Base-by-base conservation (phyloP, 1,140 invertebrate genomes). In the Drosophila micromelanica region DNA sequence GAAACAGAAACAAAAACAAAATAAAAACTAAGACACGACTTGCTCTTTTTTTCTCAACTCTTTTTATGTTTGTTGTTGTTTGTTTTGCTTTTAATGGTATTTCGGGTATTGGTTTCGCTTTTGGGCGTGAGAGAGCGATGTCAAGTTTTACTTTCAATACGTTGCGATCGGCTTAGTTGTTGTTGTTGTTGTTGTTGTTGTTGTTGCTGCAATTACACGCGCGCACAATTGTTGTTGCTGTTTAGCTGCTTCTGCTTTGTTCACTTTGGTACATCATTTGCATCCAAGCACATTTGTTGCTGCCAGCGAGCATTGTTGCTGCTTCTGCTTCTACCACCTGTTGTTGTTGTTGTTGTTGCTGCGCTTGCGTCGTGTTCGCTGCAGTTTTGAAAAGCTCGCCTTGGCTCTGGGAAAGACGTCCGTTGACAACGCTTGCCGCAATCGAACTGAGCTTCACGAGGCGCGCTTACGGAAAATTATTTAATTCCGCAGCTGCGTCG, bases 371-470 rank as follows among this genome's bases (percentile, higher is more conserved):
- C 35, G 45, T 35, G 30, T 23, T 20, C 15, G 55, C 68, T 60
- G 17, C 43, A 59, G 45, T 60, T 27, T 5, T 35, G 13, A 60
- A 73, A 59, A 54, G 40, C 43, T 51, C n/a, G 56, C 30, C 46
- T 62, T 52, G 56, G 32, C 32, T 35, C 32, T 35, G 13, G 17
- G n/a, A 60, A 30, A 70, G 54, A 86, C 86, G 81, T 90, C 85
- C 68, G 81, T 74, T 74, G 70, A 55, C 78, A 90, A 69, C 57
- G 78, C 78, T 79, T 60, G 85, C 75, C 77, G 80, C 86, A 79
- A 90, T 90, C 86, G 81, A 90, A 90, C 86, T 90, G 86, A 90
- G 86, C 86, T 90, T 90, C 46, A 30, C 78, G 76, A 79, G 67
- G 62, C 64, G 72, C 75, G 80, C 74, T 81, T 87, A 87, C 76